These are phyloP conservation scores for Corynorhinus townsendii DNA, from an alignment of 2,113 vertebrate species.

Conservation along the genomic window DNA sequence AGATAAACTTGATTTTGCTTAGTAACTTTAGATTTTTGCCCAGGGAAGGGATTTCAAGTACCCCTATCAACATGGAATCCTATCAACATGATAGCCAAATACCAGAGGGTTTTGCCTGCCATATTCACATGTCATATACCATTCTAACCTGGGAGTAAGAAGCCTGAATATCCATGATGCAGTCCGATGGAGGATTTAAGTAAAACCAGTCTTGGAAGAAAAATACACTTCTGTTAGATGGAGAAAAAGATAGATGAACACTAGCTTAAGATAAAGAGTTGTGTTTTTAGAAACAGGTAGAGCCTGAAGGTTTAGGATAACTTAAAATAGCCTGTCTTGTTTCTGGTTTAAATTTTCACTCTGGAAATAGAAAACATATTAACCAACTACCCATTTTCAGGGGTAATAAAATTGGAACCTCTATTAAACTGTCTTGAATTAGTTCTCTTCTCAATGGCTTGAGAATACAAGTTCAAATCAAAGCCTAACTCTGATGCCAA, in stretches of 20 bases:
- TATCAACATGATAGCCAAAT: background rate
- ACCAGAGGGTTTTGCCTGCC: background rate
- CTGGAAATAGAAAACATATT: constrained; percentile 28
- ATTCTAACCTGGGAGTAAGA: background rate
- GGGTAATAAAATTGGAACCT: background rate
- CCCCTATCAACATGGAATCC: background rate
- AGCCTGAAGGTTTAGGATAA: background rate
- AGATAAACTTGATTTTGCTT: constrained; percentile 13
- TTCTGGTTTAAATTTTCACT: constrained; percentile 25
- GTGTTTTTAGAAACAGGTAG: background rate
- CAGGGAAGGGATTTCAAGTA: background rate
- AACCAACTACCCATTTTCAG: background rate
- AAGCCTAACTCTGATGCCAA: background rate
- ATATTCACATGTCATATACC: background rate
- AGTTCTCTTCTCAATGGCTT: background rate
- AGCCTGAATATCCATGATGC: background rate
- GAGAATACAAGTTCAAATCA: background rate
- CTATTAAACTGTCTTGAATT: background rate
- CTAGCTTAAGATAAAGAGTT: background rate
- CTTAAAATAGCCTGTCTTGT: background rate
- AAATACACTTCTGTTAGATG: background rate
- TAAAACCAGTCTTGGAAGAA: background rate
- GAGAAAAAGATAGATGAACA: background rate
- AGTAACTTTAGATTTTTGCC: background rate
- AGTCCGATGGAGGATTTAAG: constrained; percentile 6